Percentiles rank a stretch among this genome's conserved stretches.
Evolutionary conservation across 2,797 vertebrate species (phyloP).

Genomic region (Darevskia nairensis): DNA sequence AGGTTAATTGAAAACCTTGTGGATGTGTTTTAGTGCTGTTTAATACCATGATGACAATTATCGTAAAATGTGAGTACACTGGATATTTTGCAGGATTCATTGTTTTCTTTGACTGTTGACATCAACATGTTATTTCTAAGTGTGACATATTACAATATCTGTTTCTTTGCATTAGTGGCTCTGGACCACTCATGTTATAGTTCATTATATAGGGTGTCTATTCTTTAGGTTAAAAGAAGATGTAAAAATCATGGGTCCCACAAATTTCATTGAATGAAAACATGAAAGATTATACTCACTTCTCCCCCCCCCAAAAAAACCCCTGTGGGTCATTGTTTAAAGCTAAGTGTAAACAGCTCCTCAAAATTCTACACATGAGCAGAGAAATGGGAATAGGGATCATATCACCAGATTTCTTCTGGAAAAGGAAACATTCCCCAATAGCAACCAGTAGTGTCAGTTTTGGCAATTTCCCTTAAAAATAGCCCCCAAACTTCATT

Average conservation of each 20-base stretch:
- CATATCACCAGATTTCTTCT: no score
- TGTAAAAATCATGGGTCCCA: not conserved
- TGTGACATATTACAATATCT: not conserved
- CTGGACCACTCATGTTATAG: no score
- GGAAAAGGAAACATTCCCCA: no score
- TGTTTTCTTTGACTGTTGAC: not conserved
- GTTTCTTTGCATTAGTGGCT: no score
- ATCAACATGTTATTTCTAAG: not conserved
- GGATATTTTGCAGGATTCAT: not conserved
- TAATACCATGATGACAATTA: not conserved
- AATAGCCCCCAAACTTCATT: no score
- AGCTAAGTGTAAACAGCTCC: no score
- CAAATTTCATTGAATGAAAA: no score
- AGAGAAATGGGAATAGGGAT: no score
- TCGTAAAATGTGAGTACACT: not conserved
- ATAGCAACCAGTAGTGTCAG: no score
- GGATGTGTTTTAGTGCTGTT: not conserved
- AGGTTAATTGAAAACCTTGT: not conserved
- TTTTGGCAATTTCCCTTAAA: no score
- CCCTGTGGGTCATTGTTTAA: no score
- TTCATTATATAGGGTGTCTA: not conserved
- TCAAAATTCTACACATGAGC: no score
- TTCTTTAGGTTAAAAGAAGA: not conserved
- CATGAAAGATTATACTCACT: not conserved
- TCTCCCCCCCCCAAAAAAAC: not conserved